phyloP scores from a whole-genome alignment of 2,888 invertebrate genomes.

The Dilophus febrilis region DNA sequence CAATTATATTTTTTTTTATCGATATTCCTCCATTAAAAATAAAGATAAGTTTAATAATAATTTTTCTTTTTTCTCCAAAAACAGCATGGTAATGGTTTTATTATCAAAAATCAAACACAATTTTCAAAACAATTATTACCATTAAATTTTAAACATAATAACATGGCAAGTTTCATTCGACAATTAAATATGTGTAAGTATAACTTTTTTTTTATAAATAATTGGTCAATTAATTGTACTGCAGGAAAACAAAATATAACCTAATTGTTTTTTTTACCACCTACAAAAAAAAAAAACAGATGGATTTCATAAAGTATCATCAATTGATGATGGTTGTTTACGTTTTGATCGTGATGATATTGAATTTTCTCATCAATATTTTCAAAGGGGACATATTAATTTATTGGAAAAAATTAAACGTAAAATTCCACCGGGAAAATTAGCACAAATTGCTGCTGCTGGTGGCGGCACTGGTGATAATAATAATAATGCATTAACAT shows the following conservation, averaged over 20 bases:
- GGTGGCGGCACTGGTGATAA: too few relatives aligned
- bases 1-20: neutral
- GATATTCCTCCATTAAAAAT: neutral
- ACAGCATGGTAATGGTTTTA: conserved; percentile 81
- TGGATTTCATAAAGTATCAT: conserved; percentile 91
- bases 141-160: conserved; percentile 96
- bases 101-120: conserved; percentile 82
- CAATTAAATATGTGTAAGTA: conserved; percentile 96
- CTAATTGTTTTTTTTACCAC: too few relatives aligned
- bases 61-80: too few relatives aligned
- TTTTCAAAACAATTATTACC: conserved; percentile 89
- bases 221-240: too few relatives aligned
- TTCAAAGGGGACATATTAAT: conserved; percentile 69
- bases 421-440: conserved; percentile 57
- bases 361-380: conserved; percentile 90
- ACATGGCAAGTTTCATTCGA: conserved; percentile 95
- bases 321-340: conserved; percentile 77
- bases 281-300: too few relatives aligned
- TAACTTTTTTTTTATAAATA: too few relatives aligned
- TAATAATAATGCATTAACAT: too few relatives aligned
- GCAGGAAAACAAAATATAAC: too few relatives aligned
- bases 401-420: conserved; percentile 82
- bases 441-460: too few relatives aligned
- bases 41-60: too few relatives aligned
- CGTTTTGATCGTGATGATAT: conserved; percentile 77